Evolutionary conservation across 2,888 invertebrate species (phyloP).

Genomic region (Eristalinus aeneus): DNA sequence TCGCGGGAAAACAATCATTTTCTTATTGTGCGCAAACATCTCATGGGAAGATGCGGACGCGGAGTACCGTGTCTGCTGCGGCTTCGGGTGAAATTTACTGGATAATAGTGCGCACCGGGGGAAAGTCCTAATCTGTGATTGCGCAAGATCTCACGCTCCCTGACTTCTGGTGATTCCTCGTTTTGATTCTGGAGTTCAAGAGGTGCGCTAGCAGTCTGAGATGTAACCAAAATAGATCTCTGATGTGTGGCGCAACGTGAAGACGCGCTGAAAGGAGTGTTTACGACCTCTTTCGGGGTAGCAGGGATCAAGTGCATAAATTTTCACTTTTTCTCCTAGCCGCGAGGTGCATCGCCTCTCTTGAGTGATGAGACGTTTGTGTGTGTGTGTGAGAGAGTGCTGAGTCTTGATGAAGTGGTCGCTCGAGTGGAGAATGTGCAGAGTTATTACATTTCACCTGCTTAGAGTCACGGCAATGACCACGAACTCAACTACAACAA

Average conservation of each 20-base stretch:
- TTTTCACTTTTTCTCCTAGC: conserved; percentile 47
- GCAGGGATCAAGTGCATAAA: conserved; percentile 63
- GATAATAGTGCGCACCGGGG: conserved; percentile 27
- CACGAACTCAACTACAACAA: background rate
- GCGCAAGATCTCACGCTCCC: conserved; percentile 42
- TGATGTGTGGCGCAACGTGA: conserved; percentile 42
- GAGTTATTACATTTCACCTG: background rate
- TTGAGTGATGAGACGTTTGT: no score
- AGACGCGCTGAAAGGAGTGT: conserved; percentile 47
- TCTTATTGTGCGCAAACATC: conserved; percentile 36
- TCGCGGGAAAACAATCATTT: conserved; percentile 60
- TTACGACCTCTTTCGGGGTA: conserved; percentile 41
- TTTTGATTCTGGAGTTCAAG: conserved; percentile 6
- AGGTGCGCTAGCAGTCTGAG: background rate
- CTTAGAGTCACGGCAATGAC: background rate
- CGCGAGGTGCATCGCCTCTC: background rate
- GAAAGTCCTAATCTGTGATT: conserved; percentile 48
- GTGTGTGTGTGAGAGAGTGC: background rate
- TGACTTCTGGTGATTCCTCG: background rate
- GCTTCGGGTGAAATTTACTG: conserved; percentile 41
- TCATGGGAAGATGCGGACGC: conserved; percentile 47
- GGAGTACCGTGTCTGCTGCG: conserved; percentile 9
- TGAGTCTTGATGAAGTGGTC: background rate
- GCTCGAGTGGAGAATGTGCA: background rate
- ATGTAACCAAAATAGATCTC: conserved; percentile 43